Evolutionary conservation across 2,797 vertebrate genomes (phyloP), one percentile per base, ranked within the genome.

Genomic region (Percopsis omiscomaycus): DNA sequence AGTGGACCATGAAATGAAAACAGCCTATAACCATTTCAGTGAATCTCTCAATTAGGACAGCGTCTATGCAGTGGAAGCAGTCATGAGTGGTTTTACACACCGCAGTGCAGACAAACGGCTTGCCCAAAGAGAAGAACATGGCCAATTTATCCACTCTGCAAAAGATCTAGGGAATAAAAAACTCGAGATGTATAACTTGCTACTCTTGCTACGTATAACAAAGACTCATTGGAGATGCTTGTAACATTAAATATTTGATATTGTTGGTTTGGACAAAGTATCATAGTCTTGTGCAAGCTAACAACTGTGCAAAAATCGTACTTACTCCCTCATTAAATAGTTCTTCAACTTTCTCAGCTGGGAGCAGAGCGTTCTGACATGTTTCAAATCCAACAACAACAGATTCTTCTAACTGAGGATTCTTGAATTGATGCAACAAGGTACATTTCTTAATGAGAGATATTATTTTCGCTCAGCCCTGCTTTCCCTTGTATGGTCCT

Each of bases 1-100:
- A 85, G 64, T 84, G 78, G 87, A 85, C 81, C 88, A 86, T 89
- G 86, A 89, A 85, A 87, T 89, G 85, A 88, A 90, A 90, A 87
- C 84, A 90, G 74, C 88, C 86, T 64, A 83, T 80, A 87, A 90
- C 85, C 82, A 85, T 85, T 86, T 80, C 78, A 64, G 77, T 77
- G 86, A 86, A 73, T 87, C 83, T 88, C 84, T 88, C 86, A 85
- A 88, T 89, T 89, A 89, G 87, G 82, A 83, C 85, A 75, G 84
- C 69, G 71, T 88, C 77, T 84, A 81, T 80, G 79, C 81, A 79
- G 72, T 73, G 78, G 69, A 57, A 75, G 81, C 75, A 45, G 80
- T 77, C 80, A 77, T 61, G 73, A 84, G 81, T 73, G 75, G 69
- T 84, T 80, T 74, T 69, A 81, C 82, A 79, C 73, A 81, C 71